These are phyloP conservation scores for Thunnus maccoyii DNA, from an alignment of 2,113 vertebrate species.

Conservation along the genomic window DNA sequence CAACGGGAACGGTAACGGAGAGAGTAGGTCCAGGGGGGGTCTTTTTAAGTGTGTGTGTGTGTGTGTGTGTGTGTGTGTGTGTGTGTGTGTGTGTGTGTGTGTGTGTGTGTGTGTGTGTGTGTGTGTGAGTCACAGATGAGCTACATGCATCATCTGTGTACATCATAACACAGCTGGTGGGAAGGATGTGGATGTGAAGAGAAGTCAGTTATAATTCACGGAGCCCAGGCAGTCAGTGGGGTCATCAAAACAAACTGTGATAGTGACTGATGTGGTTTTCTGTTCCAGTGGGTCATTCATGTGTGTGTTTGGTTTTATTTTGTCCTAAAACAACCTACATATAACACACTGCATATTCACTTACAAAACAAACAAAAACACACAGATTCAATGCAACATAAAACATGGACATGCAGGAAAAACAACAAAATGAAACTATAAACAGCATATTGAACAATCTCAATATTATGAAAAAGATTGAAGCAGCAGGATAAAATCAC, in stretches of 20 bases:
- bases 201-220: slow-evolving; percentile 20
- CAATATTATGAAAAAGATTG: too few relatives aligned
- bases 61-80: slow-evolving; percentile 6
- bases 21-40: slow-evolving; percentile 74
- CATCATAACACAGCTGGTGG: slow-evolving; percentile 52
- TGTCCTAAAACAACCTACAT: not conserved
- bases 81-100: slow-evolving; percentile 6
- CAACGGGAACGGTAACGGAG: slow-evolving; percentile 80
- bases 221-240: not conserved
- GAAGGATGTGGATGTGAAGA: slow-evolving; percentile 18
- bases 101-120: slow-evolving; percentile 6
- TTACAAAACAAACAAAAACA: too few relatives aligned
- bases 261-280: slow-evolving; percentile 12
- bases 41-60: not conserved
- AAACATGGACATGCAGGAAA: too few relatives aligned
- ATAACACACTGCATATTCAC: too few relatives aligned
- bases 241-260: slow-evolving; percentile 26
- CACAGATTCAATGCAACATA: too few relatives aligned
- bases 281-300: not conserved
- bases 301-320: not conserved
- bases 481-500: too few relatives aligned
- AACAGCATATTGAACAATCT: too few relatives aligned
- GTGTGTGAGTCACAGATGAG: not conserved
- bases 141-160: slow-evolving; percentile 13
- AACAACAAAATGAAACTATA: too few relatives aligned